Evolutionary conservation across 2,797 vertebrate species (phyloP), one percentile per base, ranked within the genome.

Genomic region (Salarias fasciatus): DNA sequence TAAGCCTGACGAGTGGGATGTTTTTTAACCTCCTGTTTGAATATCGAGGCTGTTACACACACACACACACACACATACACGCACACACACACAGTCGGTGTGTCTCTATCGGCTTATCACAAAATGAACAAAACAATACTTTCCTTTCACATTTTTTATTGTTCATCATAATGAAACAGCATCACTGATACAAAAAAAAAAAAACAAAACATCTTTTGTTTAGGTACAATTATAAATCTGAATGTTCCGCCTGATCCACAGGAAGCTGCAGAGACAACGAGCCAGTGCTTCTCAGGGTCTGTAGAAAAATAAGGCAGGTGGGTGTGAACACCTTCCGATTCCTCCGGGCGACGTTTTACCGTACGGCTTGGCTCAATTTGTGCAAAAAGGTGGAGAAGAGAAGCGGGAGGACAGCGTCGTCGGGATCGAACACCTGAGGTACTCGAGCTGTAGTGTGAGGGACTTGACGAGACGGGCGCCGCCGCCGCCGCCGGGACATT

Each of bases 91-190:
- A n/a, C n/a, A n/a, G n/a, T n/a, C n/a, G n/a, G n/a, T n/a, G n/a
- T n/a, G n/a, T n/a, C n/a, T n/a, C n/a, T n/a, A n/a, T n/a, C n/a
- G n/a, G n/a, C n/a, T n/a, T n/a, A n/a, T n/a, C n/a, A n/a, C n/a
- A n/a, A n/a, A n/a, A n/a, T n/a, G n/a, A n/a, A n/a, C n/a, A 57
- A 8, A 5, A 15, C 48, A 29, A 5, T 1, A 49, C 54, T 45
- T 80, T 70, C 0, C 36, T 72, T 88, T 88, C 70, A n/a, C n/a
- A n/a, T 91, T 92, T 91, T 92, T 90, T 91, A 92, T 90, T 90
- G 66, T 88, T 91, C 81, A 87, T 87, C 76, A 80, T 86, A 86
- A 75, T 75, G 72, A 91, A 92, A 92, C 82, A 79, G 77, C 84
- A 91, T 91, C 80, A 87, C 72, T 41, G 77, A 92, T 92, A 92